Evolutionary conservation across 1,140 invertebrate species (phyloP).

Genomic region (Protaetia brevitarsis): DNA sequence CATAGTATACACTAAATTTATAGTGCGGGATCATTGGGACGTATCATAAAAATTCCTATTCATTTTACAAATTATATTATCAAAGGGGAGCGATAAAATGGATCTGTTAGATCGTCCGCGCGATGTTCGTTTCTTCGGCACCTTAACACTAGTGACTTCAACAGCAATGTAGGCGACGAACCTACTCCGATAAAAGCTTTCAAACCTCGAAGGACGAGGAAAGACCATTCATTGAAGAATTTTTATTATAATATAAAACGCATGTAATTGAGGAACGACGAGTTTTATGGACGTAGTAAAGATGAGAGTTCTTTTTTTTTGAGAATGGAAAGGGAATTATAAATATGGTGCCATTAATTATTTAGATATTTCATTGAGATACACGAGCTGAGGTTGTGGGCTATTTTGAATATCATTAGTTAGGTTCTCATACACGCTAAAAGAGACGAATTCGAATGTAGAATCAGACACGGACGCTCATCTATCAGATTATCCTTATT

Average conservation of each 20-base stretch:
- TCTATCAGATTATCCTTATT: neutral
- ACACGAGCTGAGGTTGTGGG: neutral
- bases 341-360: constrained; percentile 15
- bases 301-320: constrained; percentile 11
- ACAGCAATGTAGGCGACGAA: constrained; percentile 8
- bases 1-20: constrained; percentile 5
- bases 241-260: constrained; percentile 17
- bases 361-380: constrained; percentile 13
- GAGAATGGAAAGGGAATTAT: constrained; percentile 17
- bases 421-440: neutral
- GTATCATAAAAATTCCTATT: constrained; percentile 12
- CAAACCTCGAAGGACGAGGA: neutral
- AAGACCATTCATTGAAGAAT: constrained; percentile 10
- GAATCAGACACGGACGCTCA: neutral
- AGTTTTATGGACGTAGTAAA: constrained; percentile 16
- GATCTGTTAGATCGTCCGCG: constrained; percentile 4
- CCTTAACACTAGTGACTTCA: constrained; percentile 7
- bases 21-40: neutral
- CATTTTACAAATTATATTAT: constrained; percentile 19
- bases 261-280: constrained; percentile 15
- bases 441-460: neutral
- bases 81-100: constrained; percentile 6
- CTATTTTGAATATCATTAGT: neutral
- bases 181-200: constrained; percentile 6
- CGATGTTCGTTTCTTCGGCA: neutral